Conservation (phyloP, 2,113 vertebrate species). For the Orientallactaga bullata region DNA sequence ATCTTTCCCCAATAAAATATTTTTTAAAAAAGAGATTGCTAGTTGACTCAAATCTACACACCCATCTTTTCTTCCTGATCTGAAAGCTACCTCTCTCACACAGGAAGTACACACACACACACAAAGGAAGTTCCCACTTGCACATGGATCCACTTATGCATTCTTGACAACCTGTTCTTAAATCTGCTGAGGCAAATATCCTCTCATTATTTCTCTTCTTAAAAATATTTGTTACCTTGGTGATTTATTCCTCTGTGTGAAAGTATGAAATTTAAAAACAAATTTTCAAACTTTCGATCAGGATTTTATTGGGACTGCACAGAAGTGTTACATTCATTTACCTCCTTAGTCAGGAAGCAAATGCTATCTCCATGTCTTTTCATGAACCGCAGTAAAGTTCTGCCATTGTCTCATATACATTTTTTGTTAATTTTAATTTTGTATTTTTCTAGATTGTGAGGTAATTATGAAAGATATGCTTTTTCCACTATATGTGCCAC, state of each 20-base stretch:
- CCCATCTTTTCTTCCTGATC: neutral
- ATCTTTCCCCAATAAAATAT: too few species aligned
- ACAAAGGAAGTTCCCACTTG: constrained; percentile 7
- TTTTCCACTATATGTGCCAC: neutral
- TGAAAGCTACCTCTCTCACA: neutral
- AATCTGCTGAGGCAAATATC: constrained; percentile 5
- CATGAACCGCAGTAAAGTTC: neutral
- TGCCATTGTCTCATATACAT: neutral
- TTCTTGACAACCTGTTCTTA: neutral
- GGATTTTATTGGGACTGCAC: neutral
- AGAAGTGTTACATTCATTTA: neutral
- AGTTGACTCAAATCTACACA: constrained; percentile 9
- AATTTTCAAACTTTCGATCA: neutral
- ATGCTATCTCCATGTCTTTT: neutral
- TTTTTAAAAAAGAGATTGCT: neutral
- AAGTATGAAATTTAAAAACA: constrained; percentile 31
- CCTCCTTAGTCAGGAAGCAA: neutral
- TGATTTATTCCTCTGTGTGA: constrained; percentile 27
- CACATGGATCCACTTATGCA: neutral
- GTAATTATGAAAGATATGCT: neutral
- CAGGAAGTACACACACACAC: constrained; percentile 2
- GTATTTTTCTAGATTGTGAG: neutral
- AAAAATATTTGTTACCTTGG: constrained; percentile 48
- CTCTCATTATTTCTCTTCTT: constrained; percentile 19
- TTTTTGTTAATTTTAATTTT: constrained; percentile 11